Percentiles rank a stretch among this genome's conserved stretches.
These are phyloP conservation scores for Phenganax subtilis DNA, from an alignment of 92 coral and sea anemone genomes.

Conservation along the genomic window DNA sequence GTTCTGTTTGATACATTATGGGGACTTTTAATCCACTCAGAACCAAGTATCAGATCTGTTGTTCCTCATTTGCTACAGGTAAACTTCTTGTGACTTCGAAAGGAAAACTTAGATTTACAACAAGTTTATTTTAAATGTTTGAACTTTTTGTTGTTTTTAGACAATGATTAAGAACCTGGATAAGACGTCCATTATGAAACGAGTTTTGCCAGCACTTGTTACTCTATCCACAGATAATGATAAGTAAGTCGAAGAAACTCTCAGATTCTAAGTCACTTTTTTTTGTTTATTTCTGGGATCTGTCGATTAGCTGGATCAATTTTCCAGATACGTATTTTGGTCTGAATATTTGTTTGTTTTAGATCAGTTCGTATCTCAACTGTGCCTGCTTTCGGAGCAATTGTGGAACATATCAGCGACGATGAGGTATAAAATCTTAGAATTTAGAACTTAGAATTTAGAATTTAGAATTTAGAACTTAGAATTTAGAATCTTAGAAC, in stretches of 20 bases:
- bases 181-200: conserved; percentile 71
- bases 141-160: conserved; percentile 38
- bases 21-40: conserved; percentile 85
- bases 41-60: conserved; percentile 70
- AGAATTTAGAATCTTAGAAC: not conserved
- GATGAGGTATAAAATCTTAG: conserved; percentile 54
- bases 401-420: conserved; percentile 85
- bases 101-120: not conserved
- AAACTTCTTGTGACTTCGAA: not conserved
- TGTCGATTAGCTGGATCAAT: not conserved
- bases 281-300: not conserved
- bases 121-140: not conserved
- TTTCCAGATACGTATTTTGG: not conserved
- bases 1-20: conserved; percentile 78
- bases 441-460: too few species aligned
- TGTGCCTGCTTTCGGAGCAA: conserved; percentile 95
- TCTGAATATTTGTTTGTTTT: not conserved
- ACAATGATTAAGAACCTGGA: conserved; percentile 82
- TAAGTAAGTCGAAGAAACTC: conserved; percentile 58
- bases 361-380: conserved; percentile 96
- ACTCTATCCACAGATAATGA: conserved; percentile 91
- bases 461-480: too few species aligned
- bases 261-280: not conserved
- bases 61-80: conserved; percentile 83
- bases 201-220: conserved; percentile 87